Evolutionary conservation across 2,797 vertebrate species (phyloP).

Genomic region (Valencia hispanica): DNA sequence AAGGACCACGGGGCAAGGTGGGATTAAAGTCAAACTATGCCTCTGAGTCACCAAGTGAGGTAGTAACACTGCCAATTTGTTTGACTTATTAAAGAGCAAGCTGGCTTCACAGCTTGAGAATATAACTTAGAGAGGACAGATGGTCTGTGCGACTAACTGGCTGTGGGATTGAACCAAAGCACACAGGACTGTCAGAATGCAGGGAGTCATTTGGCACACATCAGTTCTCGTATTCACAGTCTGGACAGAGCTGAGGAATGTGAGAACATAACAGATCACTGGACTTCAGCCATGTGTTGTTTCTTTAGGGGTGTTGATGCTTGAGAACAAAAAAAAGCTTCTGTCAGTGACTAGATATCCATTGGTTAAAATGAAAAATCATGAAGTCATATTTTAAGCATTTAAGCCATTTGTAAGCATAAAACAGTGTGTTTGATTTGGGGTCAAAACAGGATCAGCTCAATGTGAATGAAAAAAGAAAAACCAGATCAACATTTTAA

Average conservation of each 20-base stretch:
- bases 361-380: background rate
- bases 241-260: background rate
- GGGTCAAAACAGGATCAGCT: too few relatives aligned
- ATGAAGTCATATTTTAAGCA: background rate
- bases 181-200: background rate
- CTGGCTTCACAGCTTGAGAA: background rate
- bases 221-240: background rate
- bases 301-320: background rate
- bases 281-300: background rate
- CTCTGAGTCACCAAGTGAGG: background rate
- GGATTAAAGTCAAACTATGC: background rate
- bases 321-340: background rate
- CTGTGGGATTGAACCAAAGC: background rate
- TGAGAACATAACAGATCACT: background rate
- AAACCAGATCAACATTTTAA: too few relatives aligned
- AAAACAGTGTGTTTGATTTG: background rate
- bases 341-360: background rate
- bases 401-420: too few relatives aligned
- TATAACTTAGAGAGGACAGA: conserved; percentile 5
- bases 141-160: background rate
- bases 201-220: conserved; percentile 3
- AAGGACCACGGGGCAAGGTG: background rate
- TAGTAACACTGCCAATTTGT: background rate
- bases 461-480: too few relatives aligned
- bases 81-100: conserved; percentile 1